phyloP scores from a whole-genome alignment of 2,797 vertebrate genomes.

The Sebastes elongatus region DNA sequence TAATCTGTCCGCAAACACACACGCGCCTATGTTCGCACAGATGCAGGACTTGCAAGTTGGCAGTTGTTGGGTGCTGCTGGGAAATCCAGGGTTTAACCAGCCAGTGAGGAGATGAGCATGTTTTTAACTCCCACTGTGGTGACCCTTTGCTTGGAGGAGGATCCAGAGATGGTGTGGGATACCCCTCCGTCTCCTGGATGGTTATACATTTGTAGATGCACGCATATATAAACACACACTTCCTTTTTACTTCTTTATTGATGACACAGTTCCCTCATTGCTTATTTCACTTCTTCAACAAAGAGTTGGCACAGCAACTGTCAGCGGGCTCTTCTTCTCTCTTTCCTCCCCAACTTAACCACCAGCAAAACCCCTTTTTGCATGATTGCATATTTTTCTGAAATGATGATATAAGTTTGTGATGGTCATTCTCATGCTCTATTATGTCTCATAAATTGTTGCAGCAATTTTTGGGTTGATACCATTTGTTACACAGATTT shows the following conservation, averaged over 20 bases:
- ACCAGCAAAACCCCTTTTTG: background rate
- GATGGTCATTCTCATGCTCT: fast-evolving
- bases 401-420: too few species aligned
- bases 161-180: background rate
- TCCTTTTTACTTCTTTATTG: background rate
- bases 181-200: background rate
- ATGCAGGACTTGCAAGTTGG: slow-evolving; percentile 9
- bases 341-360: background rate
- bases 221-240: background rate
- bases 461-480: too few species aligned
- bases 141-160: slow-evolving; percentile 9
- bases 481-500: too few species aligned
- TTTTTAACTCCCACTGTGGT: slow-evolving; percentile 35
- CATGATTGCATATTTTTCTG: background rate
- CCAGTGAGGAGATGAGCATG: slow-evolving; percentile 23
- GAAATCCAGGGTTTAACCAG: slow-evolving; percentile 43
- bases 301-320: background rate
- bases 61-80: slow-evolving; percentile 15
- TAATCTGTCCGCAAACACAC: background rate
- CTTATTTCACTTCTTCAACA: background rate
- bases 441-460: too few species aligned
- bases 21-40: background rate
- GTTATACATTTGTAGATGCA: background rate
- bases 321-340: background rate
- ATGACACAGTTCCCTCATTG: background rate